phyloP scores from a whole-genome alignment of 2,797 vertebrate genomes.

The Knipowitschia caucasica region DNA sequence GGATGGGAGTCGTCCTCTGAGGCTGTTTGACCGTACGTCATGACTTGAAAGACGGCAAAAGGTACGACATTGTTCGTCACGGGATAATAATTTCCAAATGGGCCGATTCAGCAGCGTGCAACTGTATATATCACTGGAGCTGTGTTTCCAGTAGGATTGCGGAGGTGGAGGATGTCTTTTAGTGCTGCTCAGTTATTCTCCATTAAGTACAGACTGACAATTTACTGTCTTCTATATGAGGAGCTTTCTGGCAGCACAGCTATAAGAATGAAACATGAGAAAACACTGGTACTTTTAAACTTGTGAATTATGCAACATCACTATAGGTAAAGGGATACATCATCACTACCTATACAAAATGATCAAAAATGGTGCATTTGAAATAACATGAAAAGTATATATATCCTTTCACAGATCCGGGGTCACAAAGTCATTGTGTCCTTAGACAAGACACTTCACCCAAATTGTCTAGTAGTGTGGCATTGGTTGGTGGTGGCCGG shows the following conservation, averaged over 20 bases:
- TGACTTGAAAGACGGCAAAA: constrained; percentile 11
- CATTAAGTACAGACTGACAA: constrained; percentile 27
- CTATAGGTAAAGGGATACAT: neutral
- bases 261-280: constrained; percentile 21
- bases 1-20: constrained; percentile 55
- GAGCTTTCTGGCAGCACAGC: constrained; percentile 24
- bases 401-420: too few relatives aligned
- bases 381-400: too few relatives aligned
- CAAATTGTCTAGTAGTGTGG: too few relatives aligned
- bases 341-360: neutral
- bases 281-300: constrained; percentile 13
- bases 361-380: too few relatives aligned
- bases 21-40: constrained; percentile 56
- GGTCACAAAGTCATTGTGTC: too few relatives aligned
- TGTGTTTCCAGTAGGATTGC: constrained; percentile 7
- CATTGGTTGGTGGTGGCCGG: too few relatives aligned
- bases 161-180: constrained; percentile 11
- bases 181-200: constrained; percentile 28
- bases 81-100: constrained; percentile 23
- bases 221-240: constrained; percentile 48
- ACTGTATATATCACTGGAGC: neutral
- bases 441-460: too few relatives aligned
- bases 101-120: constrained; percentile 16
- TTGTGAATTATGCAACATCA: neutral
- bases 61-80: constrained; percentile 36